phyloP scores from a whole-genome alignment of 2,113 vertebrate genomes.

The Anser cygnoides region DNA sequence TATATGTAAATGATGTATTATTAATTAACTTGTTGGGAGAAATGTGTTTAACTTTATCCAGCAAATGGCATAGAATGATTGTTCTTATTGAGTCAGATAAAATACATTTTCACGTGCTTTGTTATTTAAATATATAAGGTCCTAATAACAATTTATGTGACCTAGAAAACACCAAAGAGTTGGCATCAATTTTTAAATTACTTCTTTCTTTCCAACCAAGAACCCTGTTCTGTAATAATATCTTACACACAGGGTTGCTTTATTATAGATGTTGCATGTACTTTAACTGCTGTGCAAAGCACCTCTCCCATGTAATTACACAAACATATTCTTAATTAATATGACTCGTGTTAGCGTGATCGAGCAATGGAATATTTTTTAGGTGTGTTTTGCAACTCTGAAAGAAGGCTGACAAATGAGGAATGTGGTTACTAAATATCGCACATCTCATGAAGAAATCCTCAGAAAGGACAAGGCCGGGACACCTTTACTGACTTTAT shows the following conservation, averaged over 20 bases:
- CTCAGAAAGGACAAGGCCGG: slow-evolving; percentile 11
- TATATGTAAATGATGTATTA: background rate
- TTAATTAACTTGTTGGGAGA: background rate
- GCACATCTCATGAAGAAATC: background rate
- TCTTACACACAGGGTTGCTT: slow-evolving; percentile 46
- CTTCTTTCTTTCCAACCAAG: slow-evolving; percentile 52
- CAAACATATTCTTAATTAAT: slow-evolving; percentile 66
- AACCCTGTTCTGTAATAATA: slow-evolving; percentile 57
- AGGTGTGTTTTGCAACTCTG: slow-evolving; percentile 59
- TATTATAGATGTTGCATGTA: slow-evolving; percentile 67
- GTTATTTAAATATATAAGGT: slow-evolving; percentile 29
- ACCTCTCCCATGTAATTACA: slow-evolving; percentile 73
- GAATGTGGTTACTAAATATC: slow-evolving; percentile 24
- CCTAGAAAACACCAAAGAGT: slow-evolving; percentile 50
- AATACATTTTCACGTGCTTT: slow-evolving; percentile 2
- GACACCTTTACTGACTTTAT: background rate
- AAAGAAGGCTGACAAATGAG: slow-evolving; percentile 21
- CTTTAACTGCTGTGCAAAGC: slow-evolving; percentile 59
- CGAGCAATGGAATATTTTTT: slow-evolving; percentile 52
- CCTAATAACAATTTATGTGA: slow-evolving; percentile 56
- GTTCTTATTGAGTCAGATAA: slow-evolving; percentile 49
- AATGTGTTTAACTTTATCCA: slow-evolving; percentile 10
- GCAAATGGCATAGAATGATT: background rate
- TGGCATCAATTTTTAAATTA: slow-evolving; percentile 49
- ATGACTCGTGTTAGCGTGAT: slow-evolving; percentile 63